Conservation (phyloP, 2,888 invertebrate genomes). For the Aplocera efformata region DNA sequence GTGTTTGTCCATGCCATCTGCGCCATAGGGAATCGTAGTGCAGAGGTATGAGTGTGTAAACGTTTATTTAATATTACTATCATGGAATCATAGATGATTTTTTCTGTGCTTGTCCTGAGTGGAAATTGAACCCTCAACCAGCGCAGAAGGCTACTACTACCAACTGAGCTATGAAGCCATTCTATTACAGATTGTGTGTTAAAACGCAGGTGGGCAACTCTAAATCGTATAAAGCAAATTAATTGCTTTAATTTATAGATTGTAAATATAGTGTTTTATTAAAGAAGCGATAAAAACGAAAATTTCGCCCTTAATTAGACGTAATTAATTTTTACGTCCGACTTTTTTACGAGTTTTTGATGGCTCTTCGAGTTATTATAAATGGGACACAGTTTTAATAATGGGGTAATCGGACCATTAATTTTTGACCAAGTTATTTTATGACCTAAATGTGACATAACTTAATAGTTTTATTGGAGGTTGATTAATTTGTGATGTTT, state of each 20-base stretch:
- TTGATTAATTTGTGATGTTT: constrained; percentile 18
- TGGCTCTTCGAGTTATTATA: constrained; percentile 30
- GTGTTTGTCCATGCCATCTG: too few species aligned
- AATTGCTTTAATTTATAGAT: constrained; percentile 24
- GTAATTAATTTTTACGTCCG: constrained; percentile 32
- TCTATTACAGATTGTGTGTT: too few species aligned
- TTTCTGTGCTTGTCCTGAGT: too few species aligned
- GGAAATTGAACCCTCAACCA: too few species aligned
- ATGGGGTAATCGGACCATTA: constrained; percentile 16
- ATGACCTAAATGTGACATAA: constrained; percentile 16
- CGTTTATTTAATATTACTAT: too few species aligned
- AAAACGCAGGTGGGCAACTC: not conserved
- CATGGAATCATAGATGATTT: too few species aligned
- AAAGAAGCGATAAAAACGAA: constrained; percentile 17
- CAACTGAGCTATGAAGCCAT: constrained; percentile 1
- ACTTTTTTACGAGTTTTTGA: constrained; percentile 36
- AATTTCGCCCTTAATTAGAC: constrained; percentile 24
- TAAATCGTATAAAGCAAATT: constrained; percentile 5
- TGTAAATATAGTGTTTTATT: constrained; percentile 2
- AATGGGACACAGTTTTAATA: constrained; percentile 24
- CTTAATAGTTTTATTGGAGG: constrained; percentile 22
- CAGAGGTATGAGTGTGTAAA: too few species aligned
- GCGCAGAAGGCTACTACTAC: constrained; percentile 2
- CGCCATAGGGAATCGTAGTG: too few species aligned
- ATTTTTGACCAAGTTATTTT: constrained; percentile 19